Base-by-base conservation (phyloP, 2,113 vertebrate genomes). In the Spermophilus dauricus region DNA sequence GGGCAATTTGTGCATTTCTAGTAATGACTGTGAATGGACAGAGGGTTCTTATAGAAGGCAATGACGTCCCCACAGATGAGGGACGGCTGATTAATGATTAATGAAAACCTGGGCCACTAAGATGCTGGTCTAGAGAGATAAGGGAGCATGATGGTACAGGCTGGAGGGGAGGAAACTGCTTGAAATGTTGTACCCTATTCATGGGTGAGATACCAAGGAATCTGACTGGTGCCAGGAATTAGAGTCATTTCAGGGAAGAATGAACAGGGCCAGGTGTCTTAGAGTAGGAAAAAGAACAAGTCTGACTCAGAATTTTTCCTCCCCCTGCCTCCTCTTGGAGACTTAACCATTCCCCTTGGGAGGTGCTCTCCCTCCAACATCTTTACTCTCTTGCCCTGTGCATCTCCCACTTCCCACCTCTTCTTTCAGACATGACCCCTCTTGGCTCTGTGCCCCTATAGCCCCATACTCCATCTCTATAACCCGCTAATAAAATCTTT, bases 11-110 rank as follows among this genome's bases (percentile, higher is more conserved):
- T 53, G 45, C 2, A 5, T 81, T 97, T 92, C 67, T 67, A 95
- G 96, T 95, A 97, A 98, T 97, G 97, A 98, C 96, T 48, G 34
- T 90, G 96, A 94, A 81, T 83, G 95, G 97, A 96, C 97, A 95
- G 94, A 97, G 97, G 78, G 51, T 86, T 95, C 97, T 97, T 85
- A 89, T 12, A 67, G 96, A 89, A n/a, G 97, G 97, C 97, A 97
- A 39, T 77, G 89, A 61, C 53, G 72, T 97, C 97, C 42, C 97
- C 95, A 78, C 76, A 95, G 93, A 65, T 58, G 14, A 65, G 76
- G 39, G 72, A 58, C 83, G 77, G 86, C 94, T 95, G 96, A 93
- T 37, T 94, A 97, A 76, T 86, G 98, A 97, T 90, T 94, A 77
- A 97, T 96, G 96, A 95, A 97, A 93, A 95, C 70, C 95, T 95